phyloP scores from a whole-genome alignment of 2,797 vertebrate genomes.

The Balearica regulorum region DNA sequence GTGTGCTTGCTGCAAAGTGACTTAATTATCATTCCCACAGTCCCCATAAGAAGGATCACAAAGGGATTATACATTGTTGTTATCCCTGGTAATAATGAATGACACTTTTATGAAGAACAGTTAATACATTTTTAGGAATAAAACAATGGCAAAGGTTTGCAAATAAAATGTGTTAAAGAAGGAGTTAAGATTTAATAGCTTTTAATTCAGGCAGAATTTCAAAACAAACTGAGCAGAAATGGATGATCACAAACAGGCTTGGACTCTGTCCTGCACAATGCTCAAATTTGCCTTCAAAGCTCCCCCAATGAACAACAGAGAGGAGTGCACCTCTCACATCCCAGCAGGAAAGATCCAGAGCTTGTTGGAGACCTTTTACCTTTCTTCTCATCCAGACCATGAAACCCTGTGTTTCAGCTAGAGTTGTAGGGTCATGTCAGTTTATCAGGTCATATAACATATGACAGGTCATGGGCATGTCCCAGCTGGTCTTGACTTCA shows the following conservation, averaged over 20 bases:
- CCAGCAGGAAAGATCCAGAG: background rate
- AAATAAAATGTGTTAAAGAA: background rate
- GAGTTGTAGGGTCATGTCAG: background rate
- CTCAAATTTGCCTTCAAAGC: background rate
- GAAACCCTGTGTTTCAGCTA: background rate
- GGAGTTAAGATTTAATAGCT: background rate
- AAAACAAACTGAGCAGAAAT: background rate
- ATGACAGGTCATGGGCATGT: background rate
- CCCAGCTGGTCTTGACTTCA: background rate
- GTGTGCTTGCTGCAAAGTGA: slow-evolving; percentile 17
- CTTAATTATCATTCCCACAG: slow-evolving; percentile 31
- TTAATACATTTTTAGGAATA: background rate
- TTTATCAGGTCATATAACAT: background rate
- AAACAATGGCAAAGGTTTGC: background rate
- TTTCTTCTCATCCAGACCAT: background rate
- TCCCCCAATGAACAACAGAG: rapidly evolving
- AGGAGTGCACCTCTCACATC: background rate
- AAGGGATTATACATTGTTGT: background rate
- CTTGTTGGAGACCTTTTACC: background rate
- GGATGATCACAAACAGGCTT: background rate
- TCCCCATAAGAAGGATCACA: background rate
- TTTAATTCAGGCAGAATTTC: background rate
- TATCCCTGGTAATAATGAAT: background rate
- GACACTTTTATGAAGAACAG: background rate
- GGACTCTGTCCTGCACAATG: background rate